Base-by-base conservation (phyloP, 2,797 vertebrate species). In the Cyprinella venusta region DNA sequence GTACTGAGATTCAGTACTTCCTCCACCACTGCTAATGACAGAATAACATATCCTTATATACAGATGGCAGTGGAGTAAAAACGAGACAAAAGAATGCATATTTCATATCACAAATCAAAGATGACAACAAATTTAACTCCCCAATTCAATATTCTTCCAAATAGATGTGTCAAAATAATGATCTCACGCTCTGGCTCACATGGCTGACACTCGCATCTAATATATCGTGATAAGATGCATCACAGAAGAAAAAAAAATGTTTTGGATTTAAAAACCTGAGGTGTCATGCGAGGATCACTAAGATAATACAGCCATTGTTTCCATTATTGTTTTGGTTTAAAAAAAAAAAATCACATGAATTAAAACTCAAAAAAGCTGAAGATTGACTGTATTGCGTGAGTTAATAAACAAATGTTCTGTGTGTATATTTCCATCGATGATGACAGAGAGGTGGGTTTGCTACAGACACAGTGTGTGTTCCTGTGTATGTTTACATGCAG, bases 361-460 rank as follows among this genome's bases (percentile, higher is more conserved):
- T 77, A 6, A 64, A 79, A 33, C 30, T 79, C 19, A 52, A 52
- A 65, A 15, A 45, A 24, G 36, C 21, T 68, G 63, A 79, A 24
- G 33, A 56, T 21, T 59, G 33, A 70, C 16, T 0, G 38, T 69
- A 19, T 21, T 52, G 68, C 75, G 68, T 42, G 50, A 24, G 52
- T 56, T 71, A 7, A 10, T 30, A 69, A 12, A 42, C 38, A 69
- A 42, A 42, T 8, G 38, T 48, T 50, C 13, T 74, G 64, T 74
- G 64, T 84, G 48, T 67, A 33, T 67, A 52, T 72, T 69, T 79
- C 88, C 90, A 91, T 90, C 87, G 91, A 88, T 85, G 87, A 85
- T 88, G 89, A 88, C 16, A 24, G 80, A 87, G 88, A 89, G 61
- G 84, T 89, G 89, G 88, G 89, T 90, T 91, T 88, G 90, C 90